phyloP scores from a whole-genome alignment of 2,113 vertebrate genomes.

The Bufo bufo region DNA sequence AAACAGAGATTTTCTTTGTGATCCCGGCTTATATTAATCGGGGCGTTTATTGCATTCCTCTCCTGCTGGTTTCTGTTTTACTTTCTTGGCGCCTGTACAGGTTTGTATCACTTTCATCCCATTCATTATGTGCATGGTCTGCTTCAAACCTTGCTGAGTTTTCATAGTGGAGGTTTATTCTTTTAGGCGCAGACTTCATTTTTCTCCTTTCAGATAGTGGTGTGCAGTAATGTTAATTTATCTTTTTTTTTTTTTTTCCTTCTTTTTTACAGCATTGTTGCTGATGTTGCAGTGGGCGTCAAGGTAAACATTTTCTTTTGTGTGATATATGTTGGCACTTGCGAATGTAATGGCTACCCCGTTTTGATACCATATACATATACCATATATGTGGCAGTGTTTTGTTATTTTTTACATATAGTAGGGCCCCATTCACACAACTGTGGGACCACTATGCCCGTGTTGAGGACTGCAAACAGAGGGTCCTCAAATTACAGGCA shows the following conservation, averaged over 20 bases:
- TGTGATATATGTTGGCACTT: neutral
- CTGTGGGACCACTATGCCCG: no score
- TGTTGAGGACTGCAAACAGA: no score
- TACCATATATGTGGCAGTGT: no score
- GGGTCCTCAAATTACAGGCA: no score
- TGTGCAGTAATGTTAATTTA: neutral
- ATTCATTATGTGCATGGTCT: neutral
- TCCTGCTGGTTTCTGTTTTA: neutral
- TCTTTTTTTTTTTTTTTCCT: neutral
- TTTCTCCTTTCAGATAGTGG: neutral
- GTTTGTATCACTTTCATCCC: neutral
- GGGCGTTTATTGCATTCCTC: neutral
- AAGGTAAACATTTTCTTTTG: slow-evolving; percentile 80
- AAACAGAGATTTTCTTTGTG: neutral
- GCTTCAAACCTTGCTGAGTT: neutral
- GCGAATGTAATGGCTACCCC: no score
- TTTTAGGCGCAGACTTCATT: neutral
- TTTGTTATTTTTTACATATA: no score
- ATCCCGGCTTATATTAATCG: neutral
- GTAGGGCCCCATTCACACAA: no score
- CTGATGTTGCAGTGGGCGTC: slow-evolving; percentile 96
- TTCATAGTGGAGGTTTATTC: neutral
- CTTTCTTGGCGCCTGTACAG: neutral
- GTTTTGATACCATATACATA: no score
- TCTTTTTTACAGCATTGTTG: slow-evolving; percentile 82